Conservation (phyloP, 2,797 vertebrate species). For the Enteromius paludinosus region DNA sequence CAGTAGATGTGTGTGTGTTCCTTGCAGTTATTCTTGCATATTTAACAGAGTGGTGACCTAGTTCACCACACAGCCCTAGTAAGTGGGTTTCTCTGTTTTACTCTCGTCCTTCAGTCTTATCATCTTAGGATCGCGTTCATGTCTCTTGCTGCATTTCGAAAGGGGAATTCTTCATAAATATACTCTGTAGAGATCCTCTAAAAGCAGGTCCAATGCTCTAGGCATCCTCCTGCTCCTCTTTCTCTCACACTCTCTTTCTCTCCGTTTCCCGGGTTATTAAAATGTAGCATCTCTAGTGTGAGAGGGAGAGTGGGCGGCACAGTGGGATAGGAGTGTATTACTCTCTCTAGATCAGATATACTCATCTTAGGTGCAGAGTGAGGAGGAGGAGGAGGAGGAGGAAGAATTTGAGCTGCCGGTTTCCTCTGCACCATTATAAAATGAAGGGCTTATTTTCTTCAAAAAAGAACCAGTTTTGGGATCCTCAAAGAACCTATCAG, state of each 20-base stretch:
- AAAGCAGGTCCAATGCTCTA: constrained; percentile 66
- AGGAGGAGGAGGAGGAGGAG: constrained; percentile 48
- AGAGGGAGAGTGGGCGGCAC: constrained; percentile 51
- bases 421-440: constrained; percentile 47
- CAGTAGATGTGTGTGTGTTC: constrained; percentile 48
- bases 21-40: constrained; percentile 78
- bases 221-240: constrained; percentile 66
- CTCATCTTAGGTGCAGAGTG: constrained; percentile 46
- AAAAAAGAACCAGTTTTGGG: not conserved
- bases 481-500: not conserved
- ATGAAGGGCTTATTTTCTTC: not conserved
- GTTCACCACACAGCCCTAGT: constrained; percentile 76
- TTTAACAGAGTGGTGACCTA: constrained; percentile 82
- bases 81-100: constrained; percentile 80
- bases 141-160: constrained; percentile 53
- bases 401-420: constrained; percentile 39
- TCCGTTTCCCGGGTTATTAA: constrained; percentile 57
- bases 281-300: constrained; percentile 53
- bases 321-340: constrained; percentile 50
- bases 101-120: constrained; percentile 58
- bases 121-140: constrained; percentile 60
- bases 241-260: constrained; percentile 56
- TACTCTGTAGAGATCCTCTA: constrained; percentile 59
- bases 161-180: constrained; percentile 51
- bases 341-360: constrained; percentile 50